Base-by-base conservation (phyloP, 2,113 vertebrate genomes). In the Nesogale talazaci region DNA sequence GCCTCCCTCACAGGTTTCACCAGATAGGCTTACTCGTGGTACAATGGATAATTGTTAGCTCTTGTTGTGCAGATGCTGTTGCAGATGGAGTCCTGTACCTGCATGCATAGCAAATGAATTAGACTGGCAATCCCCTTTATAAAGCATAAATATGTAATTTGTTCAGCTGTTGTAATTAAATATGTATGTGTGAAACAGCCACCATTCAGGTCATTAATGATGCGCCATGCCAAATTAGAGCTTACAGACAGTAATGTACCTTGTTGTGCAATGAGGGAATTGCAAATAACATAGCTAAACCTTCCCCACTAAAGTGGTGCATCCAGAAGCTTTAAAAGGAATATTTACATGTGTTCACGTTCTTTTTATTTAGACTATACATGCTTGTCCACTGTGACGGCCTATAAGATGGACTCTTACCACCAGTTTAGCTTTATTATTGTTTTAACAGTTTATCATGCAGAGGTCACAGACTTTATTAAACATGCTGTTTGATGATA, bases 101-200 rank as follows among this genome's bases (percentile, higher is more conserved):
- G 99, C 98, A 98, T 98, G 98, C 98, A 99, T 99, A 97, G 98
- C 98, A 99, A 99, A 99, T 99, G 99, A 99, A 98, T 98, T 98
- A 98, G 98, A 98, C 98, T 98, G 98, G 98, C 98, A 98, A 97
- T 98, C 98, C 98, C 97, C 98, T 98, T 99, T 99, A 98, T 98
- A 98, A 99, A 98, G 98, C 99, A 99, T 99, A 99, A 99, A 99
- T 99, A 99, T 99, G 99, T 99, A 99, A 99, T 99, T 99, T 99
- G 99, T 99, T 99, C 99, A 99, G 99, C 99, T 99, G 99, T 99
- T 99, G 98, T 98, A 98, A 99, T 99, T 99, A 99, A 99, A 99
- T 99, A 99, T 99, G 99, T 98, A 99, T 98, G 98, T 98, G 98
- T 99, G 99, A 99, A 99, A 99, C 99, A 98, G 98, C 98, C 97